These are phyloP conservation scores for Cladopsammia gracilis DNA, from an alignment of 64 coral and sea anemone genomes.

Conservation along the genomic window DNA sequence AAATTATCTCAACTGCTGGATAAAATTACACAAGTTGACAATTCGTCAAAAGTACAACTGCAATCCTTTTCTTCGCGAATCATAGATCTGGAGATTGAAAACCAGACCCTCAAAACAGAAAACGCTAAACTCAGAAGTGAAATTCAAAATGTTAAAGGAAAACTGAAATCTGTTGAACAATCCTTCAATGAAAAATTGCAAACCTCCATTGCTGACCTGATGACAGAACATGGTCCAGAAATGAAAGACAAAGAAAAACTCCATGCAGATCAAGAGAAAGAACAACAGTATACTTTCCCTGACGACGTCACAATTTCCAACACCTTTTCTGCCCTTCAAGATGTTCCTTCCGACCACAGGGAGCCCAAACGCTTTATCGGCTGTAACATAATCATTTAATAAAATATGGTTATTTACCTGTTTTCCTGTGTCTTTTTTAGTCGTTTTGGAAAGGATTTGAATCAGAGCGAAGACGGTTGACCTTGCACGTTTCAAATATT, in stretches of 20 bases:
- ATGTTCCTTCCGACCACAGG: not conserved
- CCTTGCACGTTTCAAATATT: too few relatives aligned
- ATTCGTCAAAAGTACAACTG: conserved; percentile 11
- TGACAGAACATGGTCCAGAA: not conserved
- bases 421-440: too few relatives aligned
- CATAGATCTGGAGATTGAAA: conserved; percentile 26
- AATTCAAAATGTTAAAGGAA: not conserved
- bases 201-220: not conserved
- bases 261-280: too few relatives aligned
- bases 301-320: too few relatives aligned
- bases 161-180: not conserved
- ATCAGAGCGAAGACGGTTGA: too few relatives aligned
- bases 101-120: not conserved
- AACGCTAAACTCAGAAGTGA: conserved; percentile 3
- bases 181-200: not conserved
- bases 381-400: too few relatives aligned
- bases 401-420: too few relatives aligned
- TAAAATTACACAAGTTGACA: conserved; percentile 31
- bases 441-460: too few relatives aligned
- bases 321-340: too few relatives aligned
- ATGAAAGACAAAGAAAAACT: not conserved
- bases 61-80: conserved; percentile 1
- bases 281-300: too few relatives aligned
- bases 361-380: too few relatives aligned
- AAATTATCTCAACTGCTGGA: conserved; percentile 3